Conservation (phyloP, 2,888 invertebrate genomes). For the Orthosia incerta region DNA sequence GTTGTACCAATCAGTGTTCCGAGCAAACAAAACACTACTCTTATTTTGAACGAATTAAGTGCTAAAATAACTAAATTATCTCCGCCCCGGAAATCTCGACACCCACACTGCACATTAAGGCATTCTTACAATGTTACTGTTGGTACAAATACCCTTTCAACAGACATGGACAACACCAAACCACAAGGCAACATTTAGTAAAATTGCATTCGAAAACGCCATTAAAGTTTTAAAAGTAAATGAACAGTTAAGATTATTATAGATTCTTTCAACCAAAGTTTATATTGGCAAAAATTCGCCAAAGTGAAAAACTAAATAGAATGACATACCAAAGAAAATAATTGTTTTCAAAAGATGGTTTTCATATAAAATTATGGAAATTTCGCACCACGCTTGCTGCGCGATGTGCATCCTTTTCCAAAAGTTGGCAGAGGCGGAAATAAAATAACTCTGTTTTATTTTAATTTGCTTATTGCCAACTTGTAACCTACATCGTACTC, state of each 20-base stretch:
- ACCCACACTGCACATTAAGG: not conserved
- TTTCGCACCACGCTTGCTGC: not conserved
- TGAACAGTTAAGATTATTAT: too few relatives aligned
- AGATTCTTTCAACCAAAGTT: not conserved
- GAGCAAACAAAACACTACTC: too few relatives aligned
- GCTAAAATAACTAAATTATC: too few relatives aligned
- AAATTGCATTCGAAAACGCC: not conserved
- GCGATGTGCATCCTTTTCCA: conserved; percentile 30
- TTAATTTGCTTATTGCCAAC: conserved; percentile 37
- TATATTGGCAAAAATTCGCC: not conserved
- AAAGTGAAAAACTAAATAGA: not conserved
- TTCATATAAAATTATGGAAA: conserved; percentile 2
- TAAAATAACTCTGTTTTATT: conserved; percentile 28
- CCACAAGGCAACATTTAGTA: not conserved
- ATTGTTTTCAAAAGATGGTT: not conserved
- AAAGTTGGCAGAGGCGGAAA: conserved; percentile 21
- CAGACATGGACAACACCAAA: not conserved
- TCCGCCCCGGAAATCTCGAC: too few relatives aligned
- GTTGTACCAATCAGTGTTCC: too few relatives aligned
- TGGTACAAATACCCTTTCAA: not conserved
- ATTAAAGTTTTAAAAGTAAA: too few relatives aligned
- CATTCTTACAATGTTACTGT: not conserved
- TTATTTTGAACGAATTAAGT: too few relatives aligned
- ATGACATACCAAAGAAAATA: not conserved
- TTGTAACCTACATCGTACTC: conserved; percentile 51